A percentile compares a stretch with the other conserved stretches of the same genome.
These are phyloP conservation scores for Cecropterus lyciades DNA, from an alignment of 1,140 invertebrate species.

Conservation along the genomic window DNA sequence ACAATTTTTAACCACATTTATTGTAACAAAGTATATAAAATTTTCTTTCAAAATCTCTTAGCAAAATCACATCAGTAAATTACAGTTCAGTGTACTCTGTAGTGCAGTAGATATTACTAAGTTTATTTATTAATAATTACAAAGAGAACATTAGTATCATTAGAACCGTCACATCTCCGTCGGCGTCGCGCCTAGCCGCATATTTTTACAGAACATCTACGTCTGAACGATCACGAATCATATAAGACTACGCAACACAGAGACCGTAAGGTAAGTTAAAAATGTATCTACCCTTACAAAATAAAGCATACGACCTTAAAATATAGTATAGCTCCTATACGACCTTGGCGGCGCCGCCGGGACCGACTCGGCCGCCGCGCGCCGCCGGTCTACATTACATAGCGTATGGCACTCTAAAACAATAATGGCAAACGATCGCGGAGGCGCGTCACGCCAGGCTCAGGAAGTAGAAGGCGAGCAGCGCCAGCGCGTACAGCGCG, in stretches of 20 bases:
- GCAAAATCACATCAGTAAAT: slow-evolving; percentile 13
- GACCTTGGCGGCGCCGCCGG: slow-evolving; percentile 14
- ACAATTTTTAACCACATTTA: neutral
- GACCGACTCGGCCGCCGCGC: no score
- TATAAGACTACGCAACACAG: neutral
- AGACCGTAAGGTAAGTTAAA: neutral
- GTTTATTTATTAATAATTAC: slow-evolving; percentile 6
- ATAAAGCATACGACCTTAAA: slow-evolving; percentile 23
- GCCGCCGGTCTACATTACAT: slow-evolving; percentile 16
- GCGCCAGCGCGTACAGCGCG: slow-evolving; percentile 57
- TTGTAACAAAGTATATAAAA: slow-evolving; percentile 26
- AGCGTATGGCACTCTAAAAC: slow-evolving; percentile 34
- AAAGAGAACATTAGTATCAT: slow-evolving; percentile 20
- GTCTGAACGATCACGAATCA: neutral
- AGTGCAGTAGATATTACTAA: slow-evolving; percentile 10
- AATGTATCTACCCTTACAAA: slow-evolving; percentile 27
- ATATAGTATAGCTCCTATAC: slow-evolving; percentile 34
- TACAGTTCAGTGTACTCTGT: slow-evolving; percentile 3
- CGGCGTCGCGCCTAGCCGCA: neutral
- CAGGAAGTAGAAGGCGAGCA: slow-evolving; percentile 70
- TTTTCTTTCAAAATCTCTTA: slow-evolving; percentile 3
- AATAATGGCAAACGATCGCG: neutral
- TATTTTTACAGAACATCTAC: slow-evolving; percentile 1
- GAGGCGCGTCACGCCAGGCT: slow-evolving; percentile 52
- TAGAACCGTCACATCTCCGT: slow-evolving; percentile 26